A percentile compares a stretch with the other conserved stretches of the same genome.
These are phyloP conservation scores for Hedychridium roseum DNA, from an alignment of 2,888 invertebrate species.

Conservation along the genomic window DNA sequence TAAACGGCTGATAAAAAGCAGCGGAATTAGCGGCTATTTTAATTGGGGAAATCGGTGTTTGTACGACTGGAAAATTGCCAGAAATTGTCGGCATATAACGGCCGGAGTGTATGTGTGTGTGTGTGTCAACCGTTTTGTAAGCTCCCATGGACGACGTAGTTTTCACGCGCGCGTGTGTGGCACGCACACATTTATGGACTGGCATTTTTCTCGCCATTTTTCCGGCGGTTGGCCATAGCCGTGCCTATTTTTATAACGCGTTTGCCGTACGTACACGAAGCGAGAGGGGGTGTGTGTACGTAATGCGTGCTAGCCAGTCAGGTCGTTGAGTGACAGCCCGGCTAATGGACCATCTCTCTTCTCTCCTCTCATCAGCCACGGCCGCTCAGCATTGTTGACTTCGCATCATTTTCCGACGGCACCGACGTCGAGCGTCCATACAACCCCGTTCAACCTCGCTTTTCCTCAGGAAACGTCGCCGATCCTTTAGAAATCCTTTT, in stretches of 20 bases:
- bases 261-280: slow-evolving; percentile 6
- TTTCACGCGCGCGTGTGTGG: too few relatives aligned
- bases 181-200: too few relatives aligned
- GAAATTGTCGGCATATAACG: too few relatives aligned
- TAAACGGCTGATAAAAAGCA: too few relatives aligned
- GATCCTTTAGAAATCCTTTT: slow-evolving; percentile 24
- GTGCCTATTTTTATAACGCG: slow-evolving; percentile 7
- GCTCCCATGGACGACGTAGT: too few relatives aligned
- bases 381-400: slow-evolving; percentile 45
- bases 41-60: too few relatives aligned
- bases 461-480: slow-evolving; percentile 11
- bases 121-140: too few relatives aligned
- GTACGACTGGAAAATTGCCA: too few relatives aligned
- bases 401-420: slow-evolving; percentile 36
- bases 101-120: too few relatives aligned
- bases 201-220: too few relatives aligned
- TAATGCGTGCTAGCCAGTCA: slow-evolving; percentile 36
- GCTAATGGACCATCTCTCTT: slow-evolving; percentile 47
- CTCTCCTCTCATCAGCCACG: slow-evolving; percentile 27
- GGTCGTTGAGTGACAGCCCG: slow-evolving; percentile 43
- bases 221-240: too few relatives aligned
- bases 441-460: slow-evolving; percentile 2
- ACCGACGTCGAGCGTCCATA: slow-evolving; percentile 12
- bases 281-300: slow-evolving; percentile 32
- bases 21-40: too few relatives aligned